Conservation (phyloP, 2,797 vertebrate genomes). For the Erpetoichthys calabaricus region DNA sequence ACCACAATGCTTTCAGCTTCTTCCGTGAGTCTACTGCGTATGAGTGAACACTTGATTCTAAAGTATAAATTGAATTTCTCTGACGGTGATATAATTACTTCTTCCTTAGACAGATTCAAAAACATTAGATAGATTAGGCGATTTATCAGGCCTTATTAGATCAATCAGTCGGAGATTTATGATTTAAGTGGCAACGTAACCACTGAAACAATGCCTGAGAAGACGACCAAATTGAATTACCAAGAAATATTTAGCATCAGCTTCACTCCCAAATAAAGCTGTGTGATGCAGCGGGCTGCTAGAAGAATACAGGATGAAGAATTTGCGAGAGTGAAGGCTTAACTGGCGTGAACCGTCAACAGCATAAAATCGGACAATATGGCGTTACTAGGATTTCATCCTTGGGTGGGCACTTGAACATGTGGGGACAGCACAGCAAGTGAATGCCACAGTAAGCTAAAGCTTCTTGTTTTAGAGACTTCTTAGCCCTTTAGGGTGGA, state of each 20-base stretch:
- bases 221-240: neutral
- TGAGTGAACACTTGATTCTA: neutral
- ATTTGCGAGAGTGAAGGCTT: too few species aligned
- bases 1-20: neutral
- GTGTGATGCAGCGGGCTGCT: too few species aligned
- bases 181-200: neutral
- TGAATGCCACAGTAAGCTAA: too few species aligned
- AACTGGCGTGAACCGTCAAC: too few species aligned
- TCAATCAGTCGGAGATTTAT: neutral
- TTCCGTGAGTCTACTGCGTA: neutral
- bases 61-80: neutral
- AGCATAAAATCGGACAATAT: too few species aligned
- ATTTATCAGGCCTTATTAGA: neutral
- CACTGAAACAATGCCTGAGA: constrained; percentile 1
- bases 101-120: neutral
- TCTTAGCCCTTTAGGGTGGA: too few species aligned
- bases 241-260: neutral
- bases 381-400: too few species aligned
- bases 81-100: neutral
- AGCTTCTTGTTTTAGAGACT: too few species aligned
- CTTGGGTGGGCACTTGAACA: too few species aligned
- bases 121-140: neutral
- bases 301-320: too few species aligned
- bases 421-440: too few species aligned
- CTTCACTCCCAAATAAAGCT: too few species aligned